phyloP scores from a whole-genome alignment of 1,140 invertebrate genomes.

The Drosophila setifemur region DNA sequence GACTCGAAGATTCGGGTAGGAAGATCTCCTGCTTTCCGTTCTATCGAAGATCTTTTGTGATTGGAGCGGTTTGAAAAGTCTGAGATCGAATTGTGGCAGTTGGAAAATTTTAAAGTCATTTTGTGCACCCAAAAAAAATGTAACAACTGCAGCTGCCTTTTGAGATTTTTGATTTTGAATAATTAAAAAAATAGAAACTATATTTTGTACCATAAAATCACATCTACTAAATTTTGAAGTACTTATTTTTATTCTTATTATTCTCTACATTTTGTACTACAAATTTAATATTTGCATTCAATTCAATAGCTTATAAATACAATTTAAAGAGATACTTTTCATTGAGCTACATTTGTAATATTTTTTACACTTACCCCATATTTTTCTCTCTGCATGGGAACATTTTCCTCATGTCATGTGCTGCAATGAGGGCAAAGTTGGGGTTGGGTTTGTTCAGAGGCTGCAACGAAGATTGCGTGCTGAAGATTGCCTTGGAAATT shows the following conservation, averaged over 20 bases:
- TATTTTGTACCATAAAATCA: too few relatives aligned
- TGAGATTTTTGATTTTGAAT: too few relatives aligned
- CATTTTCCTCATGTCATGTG: constrained; percentile 45
- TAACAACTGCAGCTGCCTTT: background rate
- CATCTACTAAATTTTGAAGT: too few relatives aligned
- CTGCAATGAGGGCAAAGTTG: constrained; percentile 40
- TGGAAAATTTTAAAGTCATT: constrained; percentile 48
- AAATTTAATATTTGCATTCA: too few relatives aligned
- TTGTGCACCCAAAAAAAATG: background rate
- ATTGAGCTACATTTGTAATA: background rate
- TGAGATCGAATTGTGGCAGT: constrained; percentile 31
- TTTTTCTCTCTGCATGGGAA: constrained; percentile 2
- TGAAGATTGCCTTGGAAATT: constrained; percentile 55
- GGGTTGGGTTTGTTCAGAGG: constrained; percentile 5
- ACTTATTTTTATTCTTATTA: too few relatives aligned
- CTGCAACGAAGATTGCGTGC: constrained; percentile 47
- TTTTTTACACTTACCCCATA: background rate
- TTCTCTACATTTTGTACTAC: too few relatives aligned
- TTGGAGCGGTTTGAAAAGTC: constrained; percentile 28
- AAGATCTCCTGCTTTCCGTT: constrained; percentile 14
- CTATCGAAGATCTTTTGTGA: constrained; percentile 31
- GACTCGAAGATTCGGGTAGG: constrained; percentile 12
- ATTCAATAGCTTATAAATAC: too few relatives aligned
- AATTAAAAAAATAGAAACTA: too few relatives aligned
- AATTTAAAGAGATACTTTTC: background rate